Conservation (phyloP, 1,140 invertebrate species). For the Lepeophtheirus salmonis region DNA sequence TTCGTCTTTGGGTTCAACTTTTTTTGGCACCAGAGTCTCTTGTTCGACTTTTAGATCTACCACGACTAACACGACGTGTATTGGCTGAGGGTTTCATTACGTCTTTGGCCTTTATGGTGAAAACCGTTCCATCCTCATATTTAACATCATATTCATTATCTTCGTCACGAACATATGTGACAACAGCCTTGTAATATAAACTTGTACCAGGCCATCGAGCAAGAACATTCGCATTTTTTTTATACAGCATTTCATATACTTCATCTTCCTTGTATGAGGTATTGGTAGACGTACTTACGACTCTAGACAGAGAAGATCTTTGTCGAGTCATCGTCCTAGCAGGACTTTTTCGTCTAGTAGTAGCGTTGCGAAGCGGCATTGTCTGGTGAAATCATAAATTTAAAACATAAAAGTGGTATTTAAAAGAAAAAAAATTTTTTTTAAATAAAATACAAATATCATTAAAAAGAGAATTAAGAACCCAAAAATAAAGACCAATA, state of each 20-base stretch:
- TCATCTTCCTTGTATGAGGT: background rate
- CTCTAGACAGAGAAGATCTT: background rate
- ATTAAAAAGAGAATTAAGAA: too few relatives aligned
- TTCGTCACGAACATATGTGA: conserved; percentile 16
- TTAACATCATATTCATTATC: conserved; percentile 17
- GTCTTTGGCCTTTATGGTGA: conserved; percentile 14
- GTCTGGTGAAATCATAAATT: too few relatives aligned
- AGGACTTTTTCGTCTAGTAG: background rate
- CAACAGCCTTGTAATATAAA: conserved; percentile 10
- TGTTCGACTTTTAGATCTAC: background rate
- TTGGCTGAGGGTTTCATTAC: background rate
- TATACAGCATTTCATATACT: conserved; percentile 12
- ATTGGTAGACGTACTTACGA: background rate
- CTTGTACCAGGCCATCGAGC: conserved; percentile 14
- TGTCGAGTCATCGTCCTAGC: background rate
- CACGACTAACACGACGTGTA: background rate
- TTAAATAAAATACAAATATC: conserved; percentile 1
- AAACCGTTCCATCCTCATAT: conserved; percentile 17
- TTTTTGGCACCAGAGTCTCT: background rate
- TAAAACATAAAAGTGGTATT: too few relatives aligned
- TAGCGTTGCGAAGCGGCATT: background rate
- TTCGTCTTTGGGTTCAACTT: background rate
- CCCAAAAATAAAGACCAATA: too few relatives aligned
- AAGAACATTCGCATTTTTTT: conserved; percentile 7
- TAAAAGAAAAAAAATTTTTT: too few relatives aligned